Percentiles rank a stretch among this genome's conserved stretches.
These are phyloP conservation scores for Mionectes olivaceus DNA, from an alignment of 2,797 vertebrate genomes.

Conservation along the genomic window DNA sequence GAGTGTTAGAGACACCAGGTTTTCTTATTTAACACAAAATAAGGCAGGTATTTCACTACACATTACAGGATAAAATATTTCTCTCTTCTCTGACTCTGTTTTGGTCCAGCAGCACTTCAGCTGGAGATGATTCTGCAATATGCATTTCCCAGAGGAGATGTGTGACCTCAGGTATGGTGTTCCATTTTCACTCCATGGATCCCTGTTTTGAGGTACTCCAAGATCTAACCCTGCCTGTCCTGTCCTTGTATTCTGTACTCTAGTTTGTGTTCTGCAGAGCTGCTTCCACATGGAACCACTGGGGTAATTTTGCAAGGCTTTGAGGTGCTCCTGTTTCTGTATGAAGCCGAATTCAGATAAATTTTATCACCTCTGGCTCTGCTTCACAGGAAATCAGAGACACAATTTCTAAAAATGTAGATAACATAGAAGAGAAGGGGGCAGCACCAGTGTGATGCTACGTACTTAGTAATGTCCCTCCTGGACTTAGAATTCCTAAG, in stretches of 20 bases:
- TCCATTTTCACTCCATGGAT: neutral
- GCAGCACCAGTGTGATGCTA: neutral
- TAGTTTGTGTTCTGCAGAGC: neutral
- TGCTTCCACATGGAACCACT: fast-evolving
- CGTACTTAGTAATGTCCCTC: neutral
- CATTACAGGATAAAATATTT: neutral
- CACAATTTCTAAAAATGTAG: neutral
- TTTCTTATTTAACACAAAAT: neutral
- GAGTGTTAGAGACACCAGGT: neutral
- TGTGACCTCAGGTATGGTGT: neutral
- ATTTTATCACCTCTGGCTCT: neutral
- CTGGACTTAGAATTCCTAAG: neutral
- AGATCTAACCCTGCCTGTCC: neutral
- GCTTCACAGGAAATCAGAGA: neutral
- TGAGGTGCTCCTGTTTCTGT: neutral
- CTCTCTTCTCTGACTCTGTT: neutral
- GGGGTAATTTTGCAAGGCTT: neutral
- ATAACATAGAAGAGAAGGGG: neutral
- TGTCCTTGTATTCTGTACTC: neutral
- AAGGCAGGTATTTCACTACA: neutral
- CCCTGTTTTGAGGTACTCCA: neutral
- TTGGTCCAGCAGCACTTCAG: neutral
- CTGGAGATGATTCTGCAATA: neutral
- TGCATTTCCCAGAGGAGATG: fast-evolving
- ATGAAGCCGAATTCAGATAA: neutral